These are phyloP conservation scores for Boleophthalmus pectinirostris DNA, from an alignment of 2,113 vertebrate genomes.

Conservation along the genomic window DNA sequence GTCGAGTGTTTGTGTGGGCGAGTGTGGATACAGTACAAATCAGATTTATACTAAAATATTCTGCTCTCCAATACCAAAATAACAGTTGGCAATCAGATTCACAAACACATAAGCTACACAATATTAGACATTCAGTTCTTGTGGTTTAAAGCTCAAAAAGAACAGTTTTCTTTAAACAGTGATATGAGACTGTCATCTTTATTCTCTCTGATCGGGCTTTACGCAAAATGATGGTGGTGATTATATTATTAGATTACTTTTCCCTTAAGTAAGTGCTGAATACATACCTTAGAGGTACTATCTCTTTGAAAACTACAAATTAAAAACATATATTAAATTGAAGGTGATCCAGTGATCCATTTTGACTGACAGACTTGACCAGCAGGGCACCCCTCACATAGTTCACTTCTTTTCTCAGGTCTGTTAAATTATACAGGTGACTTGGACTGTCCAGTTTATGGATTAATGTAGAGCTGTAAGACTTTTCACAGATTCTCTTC, in stretches of 20 bases:
- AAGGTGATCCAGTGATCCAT: background rate
- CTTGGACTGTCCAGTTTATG: constrained; percentile 35
- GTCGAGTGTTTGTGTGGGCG: constrained; percentile 5
- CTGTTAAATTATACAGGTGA: constrained; percentile 55
- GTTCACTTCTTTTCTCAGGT: constrained; percentile 18
- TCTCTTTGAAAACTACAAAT: too few relatives aligned
- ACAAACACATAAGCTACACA: constrained; percentile 1
- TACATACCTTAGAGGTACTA: background rate
- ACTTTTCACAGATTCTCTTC: too few relatives aligned
- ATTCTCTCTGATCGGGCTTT: too few relatives aligned
- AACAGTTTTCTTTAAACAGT: background rate
- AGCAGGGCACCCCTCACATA: constrained; percentile 5
- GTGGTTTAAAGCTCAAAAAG: background rate
- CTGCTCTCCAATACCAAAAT: background rate
- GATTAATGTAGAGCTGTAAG: constrained; percentile 30
- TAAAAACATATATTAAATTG: background rate
- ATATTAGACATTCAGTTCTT: background rate
- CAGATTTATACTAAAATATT: background rate
- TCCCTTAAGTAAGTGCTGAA: background rate
- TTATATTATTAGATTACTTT: background rate
- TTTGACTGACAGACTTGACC: background rate
- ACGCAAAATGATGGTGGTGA: too few relatives aligned
- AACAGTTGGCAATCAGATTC: constrained; percentile 4
- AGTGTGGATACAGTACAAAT: background rate
- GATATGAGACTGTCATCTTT: background rate